Evolutionary conservation across 2,113 vertebrate species (phyloP).

Genomic region (Dermatemys mawii): DNA sequence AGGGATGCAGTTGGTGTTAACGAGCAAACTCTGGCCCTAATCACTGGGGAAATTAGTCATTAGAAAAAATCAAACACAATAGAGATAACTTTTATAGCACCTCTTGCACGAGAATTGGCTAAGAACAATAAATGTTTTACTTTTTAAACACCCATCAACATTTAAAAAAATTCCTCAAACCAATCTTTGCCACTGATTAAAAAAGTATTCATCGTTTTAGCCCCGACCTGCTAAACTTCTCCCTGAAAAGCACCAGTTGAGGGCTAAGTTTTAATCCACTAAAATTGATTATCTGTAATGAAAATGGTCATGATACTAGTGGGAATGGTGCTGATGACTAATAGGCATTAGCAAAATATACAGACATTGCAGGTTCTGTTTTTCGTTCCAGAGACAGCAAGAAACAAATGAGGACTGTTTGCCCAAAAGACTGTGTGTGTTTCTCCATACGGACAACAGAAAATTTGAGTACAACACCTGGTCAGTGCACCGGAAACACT

Average conservation of each 20-base stretch:
- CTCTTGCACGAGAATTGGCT: neutral
- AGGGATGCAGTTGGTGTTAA: neutral
- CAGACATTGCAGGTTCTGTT: neutral
- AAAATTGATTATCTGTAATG: neutral
- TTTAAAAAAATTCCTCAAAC: neutral
- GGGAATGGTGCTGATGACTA: neutral
- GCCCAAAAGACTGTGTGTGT: neutral
- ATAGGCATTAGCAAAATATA: neutral
- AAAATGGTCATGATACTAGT: neutral
- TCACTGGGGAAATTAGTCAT: neutral
- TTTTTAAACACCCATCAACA: fast-evolving
- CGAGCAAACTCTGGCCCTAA: neutral
- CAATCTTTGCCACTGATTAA: neutral
- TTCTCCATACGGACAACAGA: neutral
- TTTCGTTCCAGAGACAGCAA: slow-evolving; percentile 28
- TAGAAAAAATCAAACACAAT: neutral
- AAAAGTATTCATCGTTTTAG: neutral
- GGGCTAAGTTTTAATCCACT: slow-evolving; percentile 42
- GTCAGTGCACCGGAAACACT: neutral
- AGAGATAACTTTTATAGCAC: neutral
- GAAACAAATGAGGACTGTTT: neutral
- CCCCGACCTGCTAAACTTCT: slow-evolving; percentile 26
- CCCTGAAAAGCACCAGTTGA: slow-evolving; percentile 24
- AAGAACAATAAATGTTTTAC: neutral
- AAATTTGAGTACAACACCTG: fast-evolving